phyloP scores from a whole-genome alignment of 2,888 invertebrate genomes.

The Pyrrhia umbra region DNA sequence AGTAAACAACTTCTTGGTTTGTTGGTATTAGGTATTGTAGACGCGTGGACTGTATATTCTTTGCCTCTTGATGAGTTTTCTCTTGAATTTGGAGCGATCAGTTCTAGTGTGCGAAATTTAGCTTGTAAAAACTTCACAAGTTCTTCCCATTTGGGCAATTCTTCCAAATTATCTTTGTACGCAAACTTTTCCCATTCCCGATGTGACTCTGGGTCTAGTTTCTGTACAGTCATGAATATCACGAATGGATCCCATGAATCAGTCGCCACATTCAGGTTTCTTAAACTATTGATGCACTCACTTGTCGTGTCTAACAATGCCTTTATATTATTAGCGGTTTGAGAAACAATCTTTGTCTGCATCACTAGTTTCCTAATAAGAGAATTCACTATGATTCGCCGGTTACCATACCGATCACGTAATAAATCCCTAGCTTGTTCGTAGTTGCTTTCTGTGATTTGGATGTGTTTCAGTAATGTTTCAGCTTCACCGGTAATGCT shows the following conservation, averaged over 20 bases:
- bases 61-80: constrained; percentile 10
- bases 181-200: constrained; percentile 50
- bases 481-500: constrained; percentile 30
- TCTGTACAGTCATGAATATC: constrained; percentile 54
- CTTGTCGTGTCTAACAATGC: constrained; percentile 26
- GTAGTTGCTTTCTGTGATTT: constrained; percentile 28
- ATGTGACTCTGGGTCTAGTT: constrained; percentile 57
- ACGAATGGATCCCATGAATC: constrained; percentile 48
- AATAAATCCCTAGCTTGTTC: constrained; percentile 23
- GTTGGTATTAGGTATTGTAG: not conserved
- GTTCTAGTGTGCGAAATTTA: constrained; percentile 19
- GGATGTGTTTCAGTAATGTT: constrained; percentile 22
- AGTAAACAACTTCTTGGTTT: constrained; percentile 9
- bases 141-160: constrained; percentile 19
- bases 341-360: constrained; percentile 12
- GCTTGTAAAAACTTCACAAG: constrained; percentile 14
- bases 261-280: constrained; percentile 5
- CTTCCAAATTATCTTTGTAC: constrained; percentile 3
- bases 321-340: constrained; percentile 16
- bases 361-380: constrained; percentile 4
- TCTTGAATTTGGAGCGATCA: not conserved
- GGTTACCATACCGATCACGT: constrained; percentile 9
- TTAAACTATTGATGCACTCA: constrained; percentile 16
- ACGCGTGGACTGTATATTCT: constrained; percentile 1
- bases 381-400: constrained; percentile 27